phyloP scores from a whole-genome alignment of 2,113 vertebrate genomes.

The Pristiophorus japonicus region DNA sequence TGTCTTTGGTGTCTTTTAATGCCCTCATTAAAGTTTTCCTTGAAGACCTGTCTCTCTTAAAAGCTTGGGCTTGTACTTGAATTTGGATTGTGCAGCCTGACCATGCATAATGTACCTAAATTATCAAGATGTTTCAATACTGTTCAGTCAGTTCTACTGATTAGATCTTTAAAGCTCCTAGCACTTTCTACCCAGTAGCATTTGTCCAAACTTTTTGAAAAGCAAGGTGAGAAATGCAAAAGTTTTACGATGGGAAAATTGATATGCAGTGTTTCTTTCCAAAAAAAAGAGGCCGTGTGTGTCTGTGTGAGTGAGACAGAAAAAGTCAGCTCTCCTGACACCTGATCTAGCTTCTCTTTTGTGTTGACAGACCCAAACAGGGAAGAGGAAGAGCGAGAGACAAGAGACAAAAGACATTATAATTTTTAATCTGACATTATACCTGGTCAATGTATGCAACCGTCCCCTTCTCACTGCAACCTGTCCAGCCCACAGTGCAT shows the following conservation, averaged over 20 bases:
- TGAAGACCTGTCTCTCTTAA: not conserved
- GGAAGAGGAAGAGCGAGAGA: not conserved
- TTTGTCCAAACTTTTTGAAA: not conserved
- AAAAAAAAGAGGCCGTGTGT: not conserved
- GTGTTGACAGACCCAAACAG: not conserved
- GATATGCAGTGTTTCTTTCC: not conserved
- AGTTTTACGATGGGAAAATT: not conserved
- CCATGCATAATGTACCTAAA: not conserved
- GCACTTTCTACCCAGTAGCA: not conserved
- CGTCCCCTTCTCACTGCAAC: not conserved
- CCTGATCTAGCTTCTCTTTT: too few relatives aligned
- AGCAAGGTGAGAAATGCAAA: not conserved
- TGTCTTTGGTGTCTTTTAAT: not conserved
- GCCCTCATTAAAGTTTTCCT: not conserved
- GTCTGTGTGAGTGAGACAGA: not conserved
- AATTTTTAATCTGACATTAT: not conserved
- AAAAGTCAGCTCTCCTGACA: not conserved
- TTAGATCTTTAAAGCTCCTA: not conserved
- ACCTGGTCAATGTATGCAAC: not conserved
- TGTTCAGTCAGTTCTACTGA: not conserved
- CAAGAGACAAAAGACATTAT: not conserved
- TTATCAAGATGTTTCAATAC: not conserved
- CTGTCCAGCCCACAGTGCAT: not conserved
- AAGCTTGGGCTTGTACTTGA: not conserved
- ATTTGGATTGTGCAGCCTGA: not conserved